These are phyloP conservation scores for Chelonus insularis DNA, from an alignment of 1,140 invertebrate genomes.

Conservation along the genomic window DNA sequence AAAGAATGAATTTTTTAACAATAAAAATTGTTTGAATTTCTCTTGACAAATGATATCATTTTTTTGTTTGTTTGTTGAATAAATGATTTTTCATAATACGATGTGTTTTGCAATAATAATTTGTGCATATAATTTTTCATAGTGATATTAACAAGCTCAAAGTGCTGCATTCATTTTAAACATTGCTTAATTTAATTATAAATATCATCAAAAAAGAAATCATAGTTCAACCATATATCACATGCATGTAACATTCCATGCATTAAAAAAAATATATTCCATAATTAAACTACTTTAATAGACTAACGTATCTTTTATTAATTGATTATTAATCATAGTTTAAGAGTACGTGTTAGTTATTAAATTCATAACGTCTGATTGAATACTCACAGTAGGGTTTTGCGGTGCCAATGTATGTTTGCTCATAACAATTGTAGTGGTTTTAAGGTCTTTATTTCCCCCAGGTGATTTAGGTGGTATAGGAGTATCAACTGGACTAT, in stretches of 20 bases:
- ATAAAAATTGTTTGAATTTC: constrained; percentile 21
- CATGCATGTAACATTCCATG: too few relatives aligned
- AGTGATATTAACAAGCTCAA: neutral
- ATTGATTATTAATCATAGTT: too few relatives aligned
- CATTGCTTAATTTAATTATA: neutral
- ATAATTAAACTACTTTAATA: too few relatives aligned
- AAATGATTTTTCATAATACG: too few relatives aligned
- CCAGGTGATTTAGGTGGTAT: constrained; percentile 78
- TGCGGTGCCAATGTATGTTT: constrained; percentile 80
- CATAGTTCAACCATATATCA: too few relatives aligned
- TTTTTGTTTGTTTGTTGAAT: too few relatives aligned
- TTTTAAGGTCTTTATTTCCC: constrained; percentile 78
- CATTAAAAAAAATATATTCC: too few relatives aligned
- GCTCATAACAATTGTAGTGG: constrained; percentile 91
- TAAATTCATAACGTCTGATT: too few relatives aligned
- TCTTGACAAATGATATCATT: constrained; percentile 32
- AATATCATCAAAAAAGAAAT: too few relatives aligned
- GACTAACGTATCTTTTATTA: too few relatives aligned
- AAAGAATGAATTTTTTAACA: too few relatives aligned
- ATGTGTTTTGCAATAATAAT: neutral
- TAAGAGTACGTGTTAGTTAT: too few relatives aligned
- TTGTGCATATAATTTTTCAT: constrained; percentile 1
- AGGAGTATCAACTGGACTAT: constrained; percentile 61
- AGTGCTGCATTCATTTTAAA: neutral
- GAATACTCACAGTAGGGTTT: constrained; percentile 63